Base-by-base conservation (phyloP, 1,140 invertebrate species). In the Euura saliciscinereae region DNA sequence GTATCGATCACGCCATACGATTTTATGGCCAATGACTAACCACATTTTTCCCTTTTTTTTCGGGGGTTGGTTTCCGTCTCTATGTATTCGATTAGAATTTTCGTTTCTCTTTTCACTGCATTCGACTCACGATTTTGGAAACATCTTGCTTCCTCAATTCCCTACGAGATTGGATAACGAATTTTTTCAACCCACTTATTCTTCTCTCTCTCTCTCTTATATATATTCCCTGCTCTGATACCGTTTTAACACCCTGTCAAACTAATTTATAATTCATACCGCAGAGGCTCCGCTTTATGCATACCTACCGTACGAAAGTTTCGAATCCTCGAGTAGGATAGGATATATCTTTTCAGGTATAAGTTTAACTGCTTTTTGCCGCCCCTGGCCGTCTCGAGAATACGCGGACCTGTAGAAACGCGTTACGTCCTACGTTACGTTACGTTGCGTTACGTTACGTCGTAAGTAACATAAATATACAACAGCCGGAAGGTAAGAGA, bases 241-340 rank as follows among this genome's bases (percentile, higher is more conserved):
- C 13, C 51, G 51, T 28, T 28, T 28, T 28, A 28, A 28, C 28
- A 28, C 28, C 28, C 28, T 28, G 28, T 28, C 28, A 28, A 28
- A 28, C 28, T 76, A 74, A 74, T 78, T 77, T 79, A 79, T 79
- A 78, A 79, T 79, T 78, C 76, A 76, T 73, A 73, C 71, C 65
- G 70, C 68, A 72, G 28, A 11, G 13, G 51, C 4, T 59, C 51
- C 51, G 51, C 51, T 8, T n/a, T 8, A 59, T 59, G 51, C 6
- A n/a, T 3, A 59, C 8, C 28, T 3, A 59, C 8, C 28, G 28
- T 28, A 28, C 3, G 13, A 59, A n/a, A 59, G 51, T n/a, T 59
- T 59, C 51, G 51, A 59, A 59, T 59, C 28, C 28, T 59, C 51
- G 51, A 28, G 28, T 1, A 28, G 51, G 51, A 59, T 59, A 28